Percentiles rank a stretch among this genome's conserved stretches.
These are phyloP conservation scores for Poicephalus meyeri DNA, from an alignment of 2,113 vertebrate species.

Conservation along the genomic window DNA sequence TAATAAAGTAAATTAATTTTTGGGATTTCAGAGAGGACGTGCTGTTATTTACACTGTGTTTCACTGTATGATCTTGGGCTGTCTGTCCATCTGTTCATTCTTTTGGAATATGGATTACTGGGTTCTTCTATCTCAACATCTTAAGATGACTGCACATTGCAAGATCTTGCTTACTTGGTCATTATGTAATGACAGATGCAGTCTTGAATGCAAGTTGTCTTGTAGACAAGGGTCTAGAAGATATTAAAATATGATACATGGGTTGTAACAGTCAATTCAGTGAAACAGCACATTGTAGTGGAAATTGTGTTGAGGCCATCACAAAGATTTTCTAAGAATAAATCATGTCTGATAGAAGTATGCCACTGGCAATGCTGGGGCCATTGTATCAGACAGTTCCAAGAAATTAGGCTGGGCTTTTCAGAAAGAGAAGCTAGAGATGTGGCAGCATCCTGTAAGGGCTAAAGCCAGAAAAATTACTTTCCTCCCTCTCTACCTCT, in stretches of 20 bases:
- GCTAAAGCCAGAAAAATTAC: neutral
- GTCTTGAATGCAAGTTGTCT: neutral
- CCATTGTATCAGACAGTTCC: neutral
- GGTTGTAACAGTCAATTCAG: neutral
- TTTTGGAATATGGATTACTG: neutral
- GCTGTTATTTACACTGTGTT: neutral
- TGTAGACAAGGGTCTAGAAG: neutral
- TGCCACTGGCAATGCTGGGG: neutral
- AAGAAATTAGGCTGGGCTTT: neutral
- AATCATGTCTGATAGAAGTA: neutral
- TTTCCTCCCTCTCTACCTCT: neutral
- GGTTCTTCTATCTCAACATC: neutral
- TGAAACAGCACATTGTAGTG: neutral
- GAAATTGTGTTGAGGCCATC: neutral
- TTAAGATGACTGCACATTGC: neutral
- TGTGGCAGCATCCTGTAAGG: rapidly evolving
- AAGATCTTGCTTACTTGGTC: neutral
- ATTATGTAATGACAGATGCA: neutral
- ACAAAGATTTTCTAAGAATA: neutral
- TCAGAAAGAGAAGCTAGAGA: neutral
- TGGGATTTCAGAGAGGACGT: neutral
- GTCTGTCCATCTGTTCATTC: neutral
- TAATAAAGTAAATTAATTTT: neutral
- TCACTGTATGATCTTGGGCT: neutral
- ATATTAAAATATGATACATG: neutral